Evolutionary conservation across 2,888 invertebrate species (phyloP).

Genomic region (Tridacna crocea): DNA sequence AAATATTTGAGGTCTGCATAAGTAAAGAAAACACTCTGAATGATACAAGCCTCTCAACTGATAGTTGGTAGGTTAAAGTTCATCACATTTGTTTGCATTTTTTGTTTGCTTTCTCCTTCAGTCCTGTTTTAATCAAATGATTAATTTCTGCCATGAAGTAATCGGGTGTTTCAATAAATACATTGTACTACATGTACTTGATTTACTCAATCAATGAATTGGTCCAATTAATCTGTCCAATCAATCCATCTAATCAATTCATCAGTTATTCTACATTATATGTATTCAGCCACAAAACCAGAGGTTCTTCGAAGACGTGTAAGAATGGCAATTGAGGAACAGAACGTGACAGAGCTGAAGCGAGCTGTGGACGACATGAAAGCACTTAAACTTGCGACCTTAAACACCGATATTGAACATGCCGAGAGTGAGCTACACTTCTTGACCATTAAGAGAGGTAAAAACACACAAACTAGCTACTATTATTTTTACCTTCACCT

Average conservation of each 20-base stretch:
- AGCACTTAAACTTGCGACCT: constrained; percentile 52
- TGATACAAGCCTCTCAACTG: too few species aligned
- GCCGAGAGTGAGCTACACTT: constrained; percentile 57
- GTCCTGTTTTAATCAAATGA: too few species aligned
- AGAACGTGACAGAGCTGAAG: constrained; percentile 59
- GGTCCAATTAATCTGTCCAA: not conserved
- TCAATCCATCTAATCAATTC: not conserved
- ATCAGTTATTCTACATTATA: too few species aligned
- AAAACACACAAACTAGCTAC: not conserved
- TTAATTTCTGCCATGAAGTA: too few species aligned
- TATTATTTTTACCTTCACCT: too few species aligned
- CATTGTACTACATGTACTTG: not conserved
- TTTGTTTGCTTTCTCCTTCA: too few species aligned
- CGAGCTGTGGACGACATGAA: constrained; percentile 64
- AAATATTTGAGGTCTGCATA: too few species aligned
- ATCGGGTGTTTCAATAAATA: too few species aligned
- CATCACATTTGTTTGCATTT: too few species aligned
- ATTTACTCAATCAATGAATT: not conserved
- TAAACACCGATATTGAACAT: constrained; percentile 58
- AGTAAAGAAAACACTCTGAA: too few species aligned
- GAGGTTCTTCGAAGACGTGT: constrained; percentile 55
- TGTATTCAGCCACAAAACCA: constrained; percentile 27
- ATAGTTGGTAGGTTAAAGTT: too few species aligned
- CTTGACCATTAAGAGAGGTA: constrained; percentile 59
- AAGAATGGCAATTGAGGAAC: constrained; percentile 60